Conservation (phyloP, 2,113 vertebrate species). For the Galeopterus variegatus region DNA sequence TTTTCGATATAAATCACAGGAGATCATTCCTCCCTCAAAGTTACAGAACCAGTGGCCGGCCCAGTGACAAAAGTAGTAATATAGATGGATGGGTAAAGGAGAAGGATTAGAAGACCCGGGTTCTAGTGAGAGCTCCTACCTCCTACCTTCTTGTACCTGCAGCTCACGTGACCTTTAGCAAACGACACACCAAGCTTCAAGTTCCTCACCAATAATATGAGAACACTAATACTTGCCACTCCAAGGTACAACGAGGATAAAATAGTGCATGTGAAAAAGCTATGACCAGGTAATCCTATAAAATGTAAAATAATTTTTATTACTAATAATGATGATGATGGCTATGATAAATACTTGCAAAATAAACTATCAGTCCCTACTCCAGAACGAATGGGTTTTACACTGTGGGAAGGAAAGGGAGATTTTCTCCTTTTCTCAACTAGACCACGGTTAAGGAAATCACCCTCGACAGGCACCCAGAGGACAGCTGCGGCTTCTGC, state of each 20-base stretch:
- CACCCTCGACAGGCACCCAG: not conserved
- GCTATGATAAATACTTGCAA: not conserved
- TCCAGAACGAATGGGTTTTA: not conserved
- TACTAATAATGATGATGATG: not conserved
- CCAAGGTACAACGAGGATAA: not conserved
- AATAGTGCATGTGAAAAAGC: not conserved
- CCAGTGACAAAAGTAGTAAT: not conserved
- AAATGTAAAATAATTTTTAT: not conserved
- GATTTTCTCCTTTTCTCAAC: not conserved
- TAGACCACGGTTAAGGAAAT: not conserved
- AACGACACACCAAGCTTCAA: accelerated
- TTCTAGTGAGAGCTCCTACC: not conserved
- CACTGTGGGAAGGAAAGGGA: not conserved
- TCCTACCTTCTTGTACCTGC: not conserved
- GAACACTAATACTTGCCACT: not conserved
- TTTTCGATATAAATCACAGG: not conserved
- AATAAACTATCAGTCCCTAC: not conserved
- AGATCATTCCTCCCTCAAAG: not conserved
- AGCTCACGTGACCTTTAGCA: not conserved
- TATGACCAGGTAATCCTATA: not conserved
- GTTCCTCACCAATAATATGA: not conserved
- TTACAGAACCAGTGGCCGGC: not conserved
- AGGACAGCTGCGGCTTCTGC: not conserved
- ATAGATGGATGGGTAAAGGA: not conserved
- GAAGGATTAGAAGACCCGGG: not conserved